Percentiles rank a stretch among this genome's conserved stretches.
Conservation (phyloP, 2,797 vertebrate species). For the Cyclura pinguis region DNA sequence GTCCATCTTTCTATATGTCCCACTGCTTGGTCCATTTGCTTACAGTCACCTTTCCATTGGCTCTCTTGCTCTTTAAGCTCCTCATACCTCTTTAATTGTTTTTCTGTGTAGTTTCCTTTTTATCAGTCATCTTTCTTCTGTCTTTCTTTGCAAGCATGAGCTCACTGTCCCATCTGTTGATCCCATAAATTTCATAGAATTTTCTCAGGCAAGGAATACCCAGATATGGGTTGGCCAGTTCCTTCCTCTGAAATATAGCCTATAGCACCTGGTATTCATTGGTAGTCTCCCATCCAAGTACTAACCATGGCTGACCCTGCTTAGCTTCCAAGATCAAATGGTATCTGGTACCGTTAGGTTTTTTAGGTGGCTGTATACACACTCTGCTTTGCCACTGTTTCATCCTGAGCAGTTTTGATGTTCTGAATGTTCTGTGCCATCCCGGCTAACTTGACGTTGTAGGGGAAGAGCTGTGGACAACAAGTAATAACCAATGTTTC, state of each 20-base stretch:
- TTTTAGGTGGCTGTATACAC: too few species aligned
- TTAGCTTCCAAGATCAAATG: too few species aligned
- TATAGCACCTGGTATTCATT: too few species aligned
- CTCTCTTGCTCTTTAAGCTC: not conserved
- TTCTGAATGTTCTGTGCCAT: not conserved
- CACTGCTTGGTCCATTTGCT: not conserved
- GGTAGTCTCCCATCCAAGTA: too few species aligned
- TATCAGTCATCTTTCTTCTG: too few species aligned
- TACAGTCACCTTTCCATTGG: not conserved
- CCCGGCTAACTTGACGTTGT: not conserved
- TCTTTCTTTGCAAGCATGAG: not conserved
- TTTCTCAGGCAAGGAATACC: too few species aligned
- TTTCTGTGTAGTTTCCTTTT: not conserved
- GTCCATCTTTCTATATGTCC: not conserved
- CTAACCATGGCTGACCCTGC: too few species aligned
- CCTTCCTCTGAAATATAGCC: too few species aligned
- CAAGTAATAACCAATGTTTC: not conserved
- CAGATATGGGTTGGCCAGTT: too few species aligned
- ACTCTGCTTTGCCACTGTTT: not conserved
- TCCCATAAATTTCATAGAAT: too few species aligned
- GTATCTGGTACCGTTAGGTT: too few species aligned
- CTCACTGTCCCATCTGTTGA: too few species aligned
- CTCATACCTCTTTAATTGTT: not conserved
- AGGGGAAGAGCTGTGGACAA: not conserved
- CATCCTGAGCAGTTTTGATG: not conserved